Base-by-base conservation (phyloP, 2,888 invertebrate genomes). In the Saturnia japonica region DNA sequence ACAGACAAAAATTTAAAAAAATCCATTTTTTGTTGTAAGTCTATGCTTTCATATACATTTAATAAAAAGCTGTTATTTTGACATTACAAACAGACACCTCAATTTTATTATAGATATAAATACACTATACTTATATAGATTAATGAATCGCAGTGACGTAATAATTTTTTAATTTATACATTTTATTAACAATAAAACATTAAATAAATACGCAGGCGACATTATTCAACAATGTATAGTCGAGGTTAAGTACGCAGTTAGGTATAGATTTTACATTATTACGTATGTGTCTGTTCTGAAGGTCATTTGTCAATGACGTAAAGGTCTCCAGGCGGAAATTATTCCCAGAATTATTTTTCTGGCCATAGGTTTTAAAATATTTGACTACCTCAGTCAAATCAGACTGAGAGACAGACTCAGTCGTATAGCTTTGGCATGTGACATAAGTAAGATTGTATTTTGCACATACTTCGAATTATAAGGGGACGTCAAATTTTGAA, bases 241-340 rank as follows among this genome's bases (percentile, higher is more conserved):
- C 25, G 25, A 60, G 1, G 3, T n/a, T 54, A 22, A 60, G 28
- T 60, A 60, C 57, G 57, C 28, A 60, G 57, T 28, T 60, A 60
- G 14, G 57, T 60, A 28, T 60, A 28, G 28, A 60, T 14, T 60
- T 60, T 28, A 60, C 14, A 60, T 60, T 28, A 43, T 16, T 51
- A 47, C 64, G 67, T 69, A 67, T 62, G 67, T 67, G 69, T 68
- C 12, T 68, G 76, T 72, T 71, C 28, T 69, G 80, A 83, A 85
- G 84, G 83, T 77, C 78, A 73, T 76, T 74, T 77, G 75, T 74
- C 69, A 72, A 75, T 80, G 80, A 80, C 80, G 79, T 76, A 75
- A 64, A 73, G 73, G 77, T 76, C 74, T 75, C 76, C 76, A 71
- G 70, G 71, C 74, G 74, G 76, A 74, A 70, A 73, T 71, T 78